Percentiles rank a stretch among this genome's conserved stretches.
Evolutionary conservation across 2,113 vertebrate species (phyloP).

Genomic region (Xenopus tropicalis): UCB_Xtro_10.0 CM004448.2:105396501-105397000

Average conservation of each 20-base stretch:
- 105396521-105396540: no score
- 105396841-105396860: conserved; percentile 26
- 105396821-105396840: conserved; percentile 14
- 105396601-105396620: no score
- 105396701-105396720: no score
- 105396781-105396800: background rate
- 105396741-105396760: background rate
- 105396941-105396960: conserved; percentile 34
- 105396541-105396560: no score
- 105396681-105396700: no score
- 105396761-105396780: conserved; percentile 3
- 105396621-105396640: no score
- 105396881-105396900: conserved; percentile 5
- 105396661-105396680: no score
- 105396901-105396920: conserved; percentile 28
- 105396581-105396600: no score
- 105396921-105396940: conserved; percentile 38
- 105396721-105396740: no score
- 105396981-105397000: conserved; percentile 27
- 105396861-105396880: conserved; percentile 12
- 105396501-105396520: no score
- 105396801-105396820: conserved; percentile 10
- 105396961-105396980: conserved; percentile 33
- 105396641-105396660: no score
- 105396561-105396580: no score